phyloP scores from a whole-genome alignment of 2,888 invertebrate species.

The Chrysolina americana region DNA sequence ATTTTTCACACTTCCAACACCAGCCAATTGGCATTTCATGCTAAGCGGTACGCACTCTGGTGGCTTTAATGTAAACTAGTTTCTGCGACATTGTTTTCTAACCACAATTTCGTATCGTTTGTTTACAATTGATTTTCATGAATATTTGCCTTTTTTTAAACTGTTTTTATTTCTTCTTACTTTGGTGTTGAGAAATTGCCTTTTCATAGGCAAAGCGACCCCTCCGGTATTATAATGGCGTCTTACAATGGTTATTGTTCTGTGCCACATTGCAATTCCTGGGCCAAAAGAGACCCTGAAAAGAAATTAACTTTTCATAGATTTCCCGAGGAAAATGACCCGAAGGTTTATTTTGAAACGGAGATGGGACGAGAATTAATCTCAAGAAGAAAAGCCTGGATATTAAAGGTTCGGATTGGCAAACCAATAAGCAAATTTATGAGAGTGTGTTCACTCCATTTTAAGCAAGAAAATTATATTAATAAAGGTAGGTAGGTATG shows the following conservation, averaged over 20 bases:
- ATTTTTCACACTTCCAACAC: too few species aligned
- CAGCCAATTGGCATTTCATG: too few species aligned
- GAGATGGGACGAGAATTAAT: constrained; percentile 6
- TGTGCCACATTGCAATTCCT: constrained; percentile 15
- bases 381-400: constrained; percentile 18
- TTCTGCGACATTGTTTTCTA: constrained; percentile 20
- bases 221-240: neutral
- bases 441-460: constrained; percentile 16
- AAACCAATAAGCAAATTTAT: constrained; percentile 14
- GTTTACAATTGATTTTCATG: constrained; percentile 15
- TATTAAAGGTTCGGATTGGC: constrained; percentile 16
- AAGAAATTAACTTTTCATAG: neutral
- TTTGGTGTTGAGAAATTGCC: neutral
- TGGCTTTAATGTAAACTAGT: constrained; percentile 23
- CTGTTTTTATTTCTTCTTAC: neutral
- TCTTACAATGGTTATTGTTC: neutral
- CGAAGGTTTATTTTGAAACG: constrained; percentile 1
- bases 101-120: constrained; percentile 23
- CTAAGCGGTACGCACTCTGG: constrained; percentile 21
- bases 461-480: constrained; percentile 4
- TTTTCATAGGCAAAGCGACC: neutral
- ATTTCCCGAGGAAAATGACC: neutral
- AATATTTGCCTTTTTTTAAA: neutral
- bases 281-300: neutral
- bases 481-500: neutral